These are phyloP conservation scores for Aphidoletes aphidimyza DNA, from an alignment of 2,888 invertebrate species.

Conservation along the genomic window DNA sequence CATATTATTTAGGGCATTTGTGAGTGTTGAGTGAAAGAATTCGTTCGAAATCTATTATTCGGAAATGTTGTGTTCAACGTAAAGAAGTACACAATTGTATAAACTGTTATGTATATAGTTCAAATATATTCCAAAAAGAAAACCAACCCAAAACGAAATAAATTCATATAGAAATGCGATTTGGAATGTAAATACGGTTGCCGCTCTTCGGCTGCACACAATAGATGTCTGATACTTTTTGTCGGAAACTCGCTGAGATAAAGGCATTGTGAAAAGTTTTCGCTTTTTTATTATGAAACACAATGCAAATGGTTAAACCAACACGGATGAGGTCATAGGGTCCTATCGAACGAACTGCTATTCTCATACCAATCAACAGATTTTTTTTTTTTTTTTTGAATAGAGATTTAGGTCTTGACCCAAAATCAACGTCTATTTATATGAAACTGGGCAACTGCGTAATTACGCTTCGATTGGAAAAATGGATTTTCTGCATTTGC, in stretches of 20 bases:
- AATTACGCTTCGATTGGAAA: background rate
- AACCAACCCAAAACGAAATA: too few species aligned
- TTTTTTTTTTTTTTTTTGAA: background rate
- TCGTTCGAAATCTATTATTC: background rate
- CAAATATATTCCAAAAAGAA: background rate
- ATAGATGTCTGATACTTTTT: background rate
- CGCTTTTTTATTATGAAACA: background rate
- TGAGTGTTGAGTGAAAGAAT: background rate
- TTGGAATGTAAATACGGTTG: constrained; percentile 13
- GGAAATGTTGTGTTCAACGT: background rate
- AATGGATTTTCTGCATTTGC: background rate
- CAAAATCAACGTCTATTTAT: background rate
- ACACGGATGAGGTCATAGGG: background rate
- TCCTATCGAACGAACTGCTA: background rate
- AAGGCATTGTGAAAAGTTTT: background rate
- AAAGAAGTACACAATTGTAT: background rate
- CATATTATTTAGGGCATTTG: background rate
- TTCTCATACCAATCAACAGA: background rate
- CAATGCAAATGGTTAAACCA: background rate
- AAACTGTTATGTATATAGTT: background rate
- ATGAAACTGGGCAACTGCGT: background rate
- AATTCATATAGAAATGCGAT: constrained; percentile 11
- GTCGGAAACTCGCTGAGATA: background rate
- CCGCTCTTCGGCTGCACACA: background rate
- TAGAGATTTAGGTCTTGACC: background rate